Conservation (phyloP, 2,888 invertebrate species). For the Ophioninae sp. region DNA sequence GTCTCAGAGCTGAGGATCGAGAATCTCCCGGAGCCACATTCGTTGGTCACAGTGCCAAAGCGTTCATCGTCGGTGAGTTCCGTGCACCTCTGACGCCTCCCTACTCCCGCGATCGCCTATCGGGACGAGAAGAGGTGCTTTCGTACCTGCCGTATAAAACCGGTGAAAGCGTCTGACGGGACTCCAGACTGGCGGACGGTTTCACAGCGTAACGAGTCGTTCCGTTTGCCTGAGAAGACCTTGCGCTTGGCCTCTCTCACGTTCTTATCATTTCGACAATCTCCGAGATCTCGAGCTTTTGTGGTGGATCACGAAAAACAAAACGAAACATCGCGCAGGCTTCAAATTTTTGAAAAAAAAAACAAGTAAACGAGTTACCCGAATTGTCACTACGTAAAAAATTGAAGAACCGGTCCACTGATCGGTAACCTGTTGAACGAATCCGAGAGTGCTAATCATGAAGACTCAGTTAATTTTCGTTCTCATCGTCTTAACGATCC, state of each 20-base stretch:
- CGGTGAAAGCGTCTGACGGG: slow-evolving; percentile 79
- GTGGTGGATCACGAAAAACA: slow-evolving; percentile 5
- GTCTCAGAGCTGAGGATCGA: background rate
- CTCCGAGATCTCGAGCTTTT: slow-evolving; percentile 36
- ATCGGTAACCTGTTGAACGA: slow-evolving; percentile 32
- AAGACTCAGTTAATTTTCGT: slow-evolving; percentile 64
- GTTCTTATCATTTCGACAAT: slow-evolving; percentile 29
- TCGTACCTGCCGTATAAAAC: slow-evolving; percentile 78
- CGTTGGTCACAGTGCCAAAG: slow-evolving; percentile 8
- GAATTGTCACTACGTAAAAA: background rate
- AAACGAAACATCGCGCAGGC: background rate
- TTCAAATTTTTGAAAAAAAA: slow-evolving; percentile 5
- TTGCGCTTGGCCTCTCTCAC: slow-evolving; percentile 32
- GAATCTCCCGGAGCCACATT: slow-evolving; percentile 11
- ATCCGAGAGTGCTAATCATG: slow-evolving; percentile 62
- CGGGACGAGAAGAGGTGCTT: slow-evolving; percentile 73
- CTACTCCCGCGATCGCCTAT: slow-evolving; percentile 61
- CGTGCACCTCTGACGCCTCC: slow-evolving; percentile 57
- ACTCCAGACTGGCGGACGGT: slow-evolving; percentile 79
- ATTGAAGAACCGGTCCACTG: slow-evolving; percentile 36
- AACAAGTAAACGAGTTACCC: background rate
- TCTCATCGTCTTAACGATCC: slow-evolving; percentile 67
- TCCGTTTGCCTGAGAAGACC: slow-evolving; percentile 62
- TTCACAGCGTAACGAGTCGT: slow-evolving; percentile 76
- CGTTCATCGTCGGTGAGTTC: slow-evolving; percentile 29